Evolutionary conservation across 1,140 invertebrate species (phyloP).

Genomic region (Laodelphax striatellus): DNA sequence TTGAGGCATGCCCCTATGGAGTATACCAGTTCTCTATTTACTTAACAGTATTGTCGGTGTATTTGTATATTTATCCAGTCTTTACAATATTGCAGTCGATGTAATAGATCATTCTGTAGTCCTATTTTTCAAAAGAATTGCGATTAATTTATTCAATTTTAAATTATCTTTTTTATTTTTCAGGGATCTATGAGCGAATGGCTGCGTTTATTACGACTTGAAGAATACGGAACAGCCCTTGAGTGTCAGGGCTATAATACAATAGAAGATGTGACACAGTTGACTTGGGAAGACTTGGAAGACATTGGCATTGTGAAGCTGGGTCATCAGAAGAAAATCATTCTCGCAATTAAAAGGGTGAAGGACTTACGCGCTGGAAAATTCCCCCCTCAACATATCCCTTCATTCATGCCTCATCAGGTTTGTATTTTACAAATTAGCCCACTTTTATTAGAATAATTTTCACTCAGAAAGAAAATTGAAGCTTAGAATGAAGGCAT

Average conservation of each 20-base stretch:
- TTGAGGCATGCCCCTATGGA: no score
- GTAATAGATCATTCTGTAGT: no score
- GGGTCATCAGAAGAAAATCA: slow-evolving; percentile 97
- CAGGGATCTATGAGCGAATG: slow-evolving; percentile 86
- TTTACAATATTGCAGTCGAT: no score
- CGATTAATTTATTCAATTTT: no score
- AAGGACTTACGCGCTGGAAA: slow-evolving; percentile 87
- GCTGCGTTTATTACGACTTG: slow-evolving; percentile 77
- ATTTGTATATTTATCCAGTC: background rate
- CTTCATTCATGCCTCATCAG: slow-evolving; percentile 10
- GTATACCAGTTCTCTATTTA: no score
- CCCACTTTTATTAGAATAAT: background rate
- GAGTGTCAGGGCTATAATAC: slow-evolving; percentile 86
- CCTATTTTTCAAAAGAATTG: no score
- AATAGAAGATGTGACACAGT: slow-evolving; percentile 83
- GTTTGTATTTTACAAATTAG: background rate
- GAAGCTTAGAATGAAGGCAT: no score
- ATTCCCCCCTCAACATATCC: slow-evolving; percentile 35
- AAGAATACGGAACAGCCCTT: slow-evolving; percentile 82
- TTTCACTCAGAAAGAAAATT: no score
- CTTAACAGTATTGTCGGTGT: no score
- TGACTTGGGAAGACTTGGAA: slow-evolving; percentile 98
- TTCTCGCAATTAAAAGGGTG: slow-evolving; percentile 91
- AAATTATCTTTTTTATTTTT: slow-evolving; percentile 15
- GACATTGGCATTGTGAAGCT: slow-evolving; percentile 92